Evolutionary conservation across 2,113 vertebrate species (phyloP), one percentile per base, ranked within the genome.

Genomic region (Cygnus buccinator): DNA sequence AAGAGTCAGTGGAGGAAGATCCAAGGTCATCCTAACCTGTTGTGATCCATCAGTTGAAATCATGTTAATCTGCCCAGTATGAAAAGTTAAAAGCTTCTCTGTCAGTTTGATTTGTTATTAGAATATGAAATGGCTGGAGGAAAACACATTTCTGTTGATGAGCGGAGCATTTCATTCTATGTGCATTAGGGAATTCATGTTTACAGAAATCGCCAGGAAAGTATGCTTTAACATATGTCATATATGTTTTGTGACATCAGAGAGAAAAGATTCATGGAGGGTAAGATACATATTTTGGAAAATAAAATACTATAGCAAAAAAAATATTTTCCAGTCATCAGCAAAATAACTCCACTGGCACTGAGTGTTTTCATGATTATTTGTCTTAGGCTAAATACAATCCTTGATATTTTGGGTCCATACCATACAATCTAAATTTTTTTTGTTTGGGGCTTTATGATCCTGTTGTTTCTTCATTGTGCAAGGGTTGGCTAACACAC

Each of bases 1-100:
- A 82, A 58, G 73, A 91, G 57, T 58, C 80, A 54, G 21, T 11
- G 68, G 41, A 84, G 83, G 65, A 93, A 90, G 86, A 93, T 93
- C 84, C 95, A 96, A 97, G 85, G 96, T 97, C 93, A 94, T 58
- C 70, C 46, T 65, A 91, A 95, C 96, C 97, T 94, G 94, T 80
- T 95, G 68, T 78, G 82, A 95, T 74, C 93, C 90, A 90, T 97
- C 96, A 93, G 76, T 87, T 96, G 92, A 88, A 95, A 97, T 97
- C 90, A 96, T 59, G 80, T 96, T 96, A 63, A 90, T 84, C 92
- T 94, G 70, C 93, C 72, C 90, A 81, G 63, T 75, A 90, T 57
- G 90, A 97, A 97, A 97, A 97, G 96, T 97, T 97, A 97, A 97
- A 95, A 97, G 96, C 94, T 95, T 67, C 90, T 70, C 90, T 97